Conservation (phyloP, 2,797 vertebrate species). For the Hapalemur alaotrensis region DNA sequence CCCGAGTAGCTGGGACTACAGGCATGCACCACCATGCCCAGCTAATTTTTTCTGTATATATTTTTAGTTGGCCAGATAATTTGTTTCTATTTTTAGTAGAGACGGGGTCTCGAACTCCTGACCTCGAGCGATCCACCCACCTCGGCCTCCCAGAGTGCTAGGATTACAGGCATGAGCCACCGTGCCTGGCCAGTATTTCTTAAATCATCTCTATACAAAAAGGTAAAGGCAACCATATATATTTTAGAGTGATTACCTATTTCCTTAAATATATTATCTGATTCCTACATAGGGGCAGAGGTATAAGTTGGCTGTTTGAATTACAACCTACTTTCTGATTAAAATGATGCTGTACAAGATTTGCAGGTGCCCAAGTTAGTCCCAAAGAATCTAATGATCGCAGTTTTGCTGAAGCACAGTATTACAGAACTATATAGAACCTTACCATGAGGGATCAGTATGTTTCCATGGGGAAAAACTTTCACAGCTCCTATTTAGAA, state of each 20-base stretch:
- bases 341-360: slow-evolving; percentile 23
- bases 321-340: slow-evolving; percentile 13
- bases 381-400: neutral
- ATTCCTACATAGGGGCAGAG: neutral
- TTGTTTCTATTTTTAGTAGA: too few relatives aligned
- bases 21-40: too few relatives aligned
- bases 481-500: neutral
- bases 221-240: neutral
- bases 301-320: neutral
- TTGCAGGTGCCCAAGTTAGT: neutral
- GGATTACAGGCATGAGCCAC: too few relatives aligned
- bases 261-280: slow-evolving; percentile 20
- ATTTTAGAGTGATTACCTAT: neutral
- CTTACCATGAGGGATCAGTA: neutral
- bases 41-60: too few relatives aligned
- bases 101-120: too few relatives aligned
- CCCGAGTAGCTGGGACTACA: too few relatives aligned
- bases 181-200: neutral
- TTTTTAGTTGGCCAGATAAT: too few relatives aligned
- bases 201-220: neutral
- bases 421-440: neutral
- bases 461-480: neutral
- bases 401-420: neutral
- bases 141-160: too few relatives aligned
- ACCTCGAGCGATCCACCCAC: too few relatives aligned